Percentiles rank a stretch among this genome's conserved stretches.
phyloP scores from a whole-genome alignment of 2,888 invertebrate species.

The Liodrosophila aerea region DNA sequence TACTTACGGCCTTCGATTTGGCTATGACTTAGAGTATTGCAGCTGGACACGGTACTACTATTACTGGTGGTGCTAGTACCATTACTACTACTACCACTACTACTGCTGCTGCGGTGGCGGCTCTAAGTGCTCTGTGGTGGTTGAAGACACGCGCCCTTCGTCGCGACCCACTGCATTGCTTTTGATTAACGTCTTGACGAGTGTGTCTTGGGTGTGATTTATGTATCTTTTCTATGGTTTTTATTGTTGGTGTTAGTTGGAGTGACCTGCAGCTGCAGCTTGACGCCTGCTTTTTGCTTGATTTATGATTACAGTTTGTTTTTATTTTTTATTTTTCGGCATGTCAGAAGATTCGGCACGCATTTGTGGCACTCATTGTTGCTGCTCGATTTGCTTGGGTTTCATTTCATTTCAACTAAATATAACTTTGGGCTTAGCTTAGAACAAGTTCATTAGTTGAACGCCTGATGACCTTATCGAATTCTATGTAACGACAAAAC shows the following conservation, averaged over 20 bases:
- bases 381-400: slow-evolving; percentile 34
- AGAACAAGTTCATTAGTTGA: slow-evolving; percentile 62
- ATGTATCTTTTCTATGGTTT: slow-evolving; percentile 39
- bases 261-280: slow-evolving; percentile 50
- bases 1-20: slow-evolving; percentile 67
- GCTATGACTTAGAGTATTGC: slow-evolving; percentile 37
- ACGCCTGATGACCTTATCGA: slow-evolving; percentile 52
- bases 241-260: slow-evolving; percentile 21
- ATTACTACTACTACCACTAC: too few relatives aligned
- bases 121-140: slow-evolving; percentile 5
- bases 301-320: slow-evolving; percentile 66
- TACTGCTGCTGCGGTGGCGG: slow-evolving; percentile 6
- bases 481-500: slow-evolving; percentile 41
- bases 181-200: slow-evolving; percentile 77
- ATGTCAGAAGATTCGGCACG: slow-evolving; percentile 68
- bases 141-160: slow-evolving; percentile 55
- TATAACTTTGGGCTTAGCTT: slow-evolving; percentile 14
- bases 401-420: slow-evolving; percentile 38
- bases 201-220: slow-evolving; percentile 66
- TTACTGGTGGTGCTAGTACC: slow-evolving; percentile 3
- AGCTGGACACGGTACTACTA: slow-evolving; percentile 31
- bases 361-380: slow-evolving; percentile 56
- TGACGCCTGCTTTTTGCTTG: slow-evolving; percentile 56
- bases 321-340: slow-evolving; percentile 51
- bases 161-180: slow-evolving; percentile 57